Conservation (phyloP, 1,140 invertebrate species). For the Zaprionus africanus region DNA sequence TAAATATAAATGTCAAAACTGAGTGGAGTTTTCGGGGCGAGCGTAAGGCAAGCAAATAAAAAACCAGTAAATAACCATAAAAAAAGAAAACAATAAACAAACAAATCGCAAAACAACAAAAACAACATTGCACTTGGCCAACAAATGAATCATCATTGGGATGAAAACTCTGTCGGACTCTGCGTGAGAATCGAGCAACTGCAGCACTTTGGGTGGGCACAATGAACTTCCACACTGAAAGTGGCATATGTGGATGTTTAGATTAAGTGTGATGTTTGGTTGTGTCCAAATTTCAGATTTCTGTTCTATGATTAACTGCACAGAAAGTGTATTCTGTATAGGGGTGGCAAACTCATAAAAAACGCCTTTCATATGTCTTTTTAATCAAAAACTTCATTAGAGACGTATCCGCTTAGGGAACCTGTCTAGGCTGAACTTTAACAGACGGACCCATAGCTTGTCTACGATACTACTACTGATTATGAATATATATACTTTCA, state of each 20-base stretch:
- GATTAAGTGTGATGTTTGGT: not conserved
- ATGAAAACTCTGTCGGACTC: conserved; percentile 17
- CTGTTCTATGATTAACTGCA: not conserved
- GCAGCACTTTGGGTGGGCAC: conserved; percentile 38
- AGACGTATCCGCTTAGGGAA: no score
- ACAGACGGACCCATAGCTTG: no score
- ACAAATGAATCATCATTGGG: conserved; percentile 63
- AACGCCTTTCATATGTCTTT: no score
- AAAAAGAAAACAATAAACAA: conserved; percentile 10
- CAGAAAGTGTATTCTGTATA: not conserved
- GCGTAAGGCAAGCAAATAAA: conserved; percentile 34
- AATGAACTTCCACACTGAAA: not conserved
- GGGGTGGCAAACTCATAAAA: no score
- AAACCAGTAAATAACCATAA: conserved; percentile 14
- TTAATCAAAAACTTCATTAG: no score
- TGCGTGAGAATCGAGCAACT: conserved; percentile 62
- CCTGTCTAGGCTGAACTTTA: no score
- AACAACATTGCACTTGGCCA: conserved; percentile 54
- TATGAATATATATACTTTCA: no score
- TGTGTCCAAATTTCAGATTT: not conserved
- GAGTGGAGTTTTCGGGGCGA: conserved; percentile 70
- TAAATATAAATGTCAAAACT: conserved; percentile 83
- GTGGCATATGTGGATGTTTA: not conserved
- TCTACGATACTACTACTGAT: no score
- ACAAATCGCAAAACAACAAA: conserved; percentile 3